Base-by-base conservation (phyloP, 2,888 invertebrate species). In the Hemithea aestivaria region DNA sequence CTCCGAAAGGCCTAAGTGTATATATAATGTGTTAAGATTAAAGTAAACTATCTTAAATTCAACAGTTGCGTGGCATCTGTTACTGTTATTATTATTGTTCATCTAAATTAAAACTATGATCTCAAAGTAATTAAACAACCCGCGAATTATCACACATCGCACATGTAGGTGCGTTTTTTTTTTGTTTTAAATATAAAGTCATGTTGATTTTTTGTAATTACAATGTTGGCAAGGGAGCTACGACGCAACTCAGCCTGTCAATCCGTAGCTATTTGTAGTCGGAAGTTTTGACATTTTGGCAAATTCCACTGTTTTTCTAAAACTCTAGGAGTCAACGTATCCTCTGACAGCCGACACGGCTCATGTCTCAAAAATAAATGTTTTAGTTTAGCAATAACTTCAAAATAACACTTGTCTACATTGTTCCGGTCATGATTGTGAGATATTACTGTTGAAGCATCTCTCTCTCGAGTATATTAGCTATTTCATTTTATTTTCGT, bases 151-250 rank as follows among this genome's bases (percentile, higher is more conserved):
- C 53, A 60, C 59, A 59, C 63, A 47, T 49, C 45, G 51, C 67
- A 71, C 67, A 67, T 73, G 67, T 68, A 66, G 47, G 48, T 52
- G 44, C 59, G 54, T 62, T 66, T 65, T 66, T 62, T 66, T 65
- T 66, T 60, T 65, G 32, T 41, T 40, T 39, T 38, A 44, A 66
- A 66, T 70, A 66, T 61, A 56, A 57, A 42, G 52, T 53, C 35
- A 43, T 64, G 69, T 68, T 66, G 10, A 68, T 74, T 74, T 68
- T 69, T 67, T 76, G 70, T 80, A 81, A 85, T 83, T 80, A 77
- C 77, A 77, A 84, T 82, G 70, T 87, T 87, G 87, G 85, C 87
- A 85, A 73, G 77, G 76, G 76, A 75, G 73, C 70, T 48, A 62
- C 55, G 68, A 64, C 16, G 65, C 66, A 69, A 69, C 74, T 56